Base-by-base conservation (phyloP, 37 sponge, comb jelly and placozoan species). In the Haliclona indistincta region DNA sequence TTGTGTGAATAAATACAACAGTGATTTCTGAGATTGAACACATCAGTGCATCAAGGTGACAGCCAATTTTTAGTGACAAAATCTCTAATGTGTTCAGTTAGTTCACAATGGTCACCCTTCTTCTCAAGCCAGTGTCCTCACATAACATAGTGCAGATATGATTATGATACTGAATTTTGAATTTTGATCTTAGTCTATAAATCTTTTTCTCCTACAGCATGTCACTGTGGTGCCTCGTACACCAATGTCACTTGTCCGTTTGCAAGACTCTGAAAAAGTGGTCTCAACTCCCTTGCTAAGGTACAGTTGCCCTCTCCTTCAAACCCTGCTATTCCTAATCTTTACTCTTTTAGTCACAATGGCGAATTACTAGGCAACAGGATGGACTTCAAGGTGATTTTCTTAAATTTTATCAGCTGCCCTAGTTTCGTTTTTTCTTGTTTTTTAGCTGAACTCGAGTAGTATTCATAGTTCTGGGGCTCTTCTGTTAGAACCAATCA, bases 281-380 rank as follows among this genome's bases (percentile, higher is more conserved):
- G 56, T 23, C 58, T 68, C 64, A 23, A 64, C 78, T 11, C 89
- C 81, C 38, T 68, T 88, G 22, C 43, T 71, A 42, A 88, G 84
- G 88, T 88, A 38, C 47, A 42, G 3, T 1, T 7, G 3, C 3
- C 1, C 6, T 71, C 10, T 47, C 10, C 28, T 25, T n/a, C 7
- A 30, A 38, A 35, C 6, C 44, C 1, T 71, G 38, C 3, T 26
- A 25, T 72, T 51, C 33, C 22, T 30, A 4, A 33, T 72, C 19
- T 52, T 36, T 49, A 2, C 43, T 39, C 4, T 67, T 65, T 63
- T 86, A 87, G 44, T 40, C 54, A n/a, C 71, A 68, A 68, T 38
- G 94, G 94, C 2, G 94, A 93, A 40, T 54, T 93, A 19, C 70
- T 93, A 36, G 90, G 94, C 3, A 93, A 63, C 69, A 81, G 60